Conservation (phyloP, 1,140 invertebrate genomes). For the Latrodectus geometricus region DNA sequence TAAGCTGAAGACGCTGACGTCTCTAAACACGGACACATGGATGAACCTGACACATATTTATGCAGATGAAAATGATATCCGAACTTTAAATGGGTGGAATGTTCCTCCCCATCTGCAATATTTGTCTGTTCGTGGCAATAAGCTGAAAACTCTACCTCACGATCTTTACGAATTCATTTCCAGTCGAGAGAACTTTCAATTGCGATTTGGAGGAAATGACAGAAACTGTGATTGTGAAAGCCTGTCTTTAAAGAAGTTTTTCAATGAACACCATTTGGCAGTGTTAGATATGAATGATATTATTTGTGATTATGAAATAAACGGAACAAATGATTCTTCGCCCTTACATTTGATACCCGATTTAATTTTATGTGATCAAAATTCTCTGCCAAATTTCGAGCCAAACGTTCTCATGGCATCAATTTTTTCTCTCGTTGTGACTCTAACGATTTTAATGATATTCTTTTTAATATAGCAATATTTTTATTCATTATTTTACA, state of each 20-base stretch:
- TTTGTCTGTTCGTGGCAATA: constrained; percentile 27
- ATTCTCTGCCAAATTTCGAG: no score
- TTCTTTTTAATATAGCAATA: no score
- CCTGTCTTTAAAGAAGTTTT: constrained; percentile 16
- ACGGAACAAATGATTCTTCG: neutral
- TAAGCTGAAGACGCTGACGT: neutral
- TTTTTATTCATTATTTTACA: constrained; percentile 32
- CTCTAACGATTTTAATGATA: no score
- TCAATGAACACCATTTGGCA: neutral
- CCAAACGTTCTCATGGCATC: no score
- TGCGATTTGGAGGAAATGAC: constrained; percentile 25
- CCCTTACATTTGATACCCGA: constrained; percentile 64
- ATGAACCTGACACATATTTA: constrained; percentile 21
- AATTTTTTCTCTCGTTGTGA: no score
- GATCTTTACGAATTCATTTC: neutral
- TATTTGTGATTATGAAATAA: constrained; percentile 22
- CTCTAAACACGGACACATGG: constrained; percentile 8
- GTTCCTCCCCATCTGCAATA: constrained; percentile 14
- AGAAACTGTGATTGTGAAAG: constrained; percentile 27
- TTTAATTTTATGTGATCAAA: neutral
- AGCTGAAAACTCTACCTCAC: constrained; percentile 7
- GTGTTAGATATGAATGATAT: constrained; percentile 25
- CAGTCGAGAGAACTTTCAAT: neutral
- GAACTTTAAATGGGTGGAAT: neutral
- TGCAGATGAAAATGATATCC: constrained; percentile 11